Conservation (phyloP, 2,113 vertebrate species). For the Pseudonaja textilis region DNA sequence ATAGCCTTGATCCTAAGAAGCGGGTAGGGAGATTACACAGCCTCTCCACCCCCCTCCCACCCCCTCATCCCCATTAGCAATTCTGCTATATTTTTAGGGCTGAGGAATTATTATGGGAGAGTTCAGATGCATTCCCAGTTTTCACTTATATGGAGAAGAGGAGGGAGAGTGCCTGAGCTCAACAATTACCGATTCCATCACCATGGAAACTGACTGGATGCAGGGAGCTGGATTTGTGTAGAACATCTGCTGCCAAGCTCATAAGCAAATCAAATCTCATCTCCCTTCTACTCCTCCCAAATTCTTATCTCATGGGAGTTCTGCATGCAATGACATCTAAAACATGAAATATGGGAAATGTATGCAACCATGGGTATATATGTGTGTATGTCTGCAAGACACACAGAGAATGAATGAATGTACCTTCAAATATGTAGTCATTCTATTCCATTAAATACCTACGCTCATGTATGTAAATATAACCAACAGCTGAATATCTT, state of each 20-base stretch:
- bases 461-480: not conserved
- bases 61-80: not conserved
- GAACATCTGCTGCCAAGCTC: slow-evolving; percentile 86
- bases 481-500: slow-evolving; percentile 30
- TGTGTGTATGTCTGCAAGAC: not conserved
- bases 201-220: slow-evolving; percentile 97
- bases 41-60: slow-evolving; percentile 28
- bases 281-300: slow-evolving; percentile 26
- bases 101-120: slow-evolving; percentile 31
- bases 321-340: slow-evolving; percentile 10
- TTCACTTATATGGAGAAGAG: slow-evolving; percentile 75
- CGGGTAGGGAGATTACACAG: slow-evolving; percentile 13
- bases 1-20: slow-evolving; percentile 49
- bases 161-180: slow-evolving; percentile 67
- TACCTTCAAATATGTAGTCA: not conserved
- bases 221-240: slow-evolving; percentile 82
- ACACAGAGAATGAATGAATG: not conserved
- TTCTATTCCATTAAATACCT: not conserved
- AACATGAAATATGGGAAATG: not conserved
- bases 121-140: slow-evolving; percentile 64
- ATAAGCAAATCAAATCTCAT: slow-evolving; percentile 74
- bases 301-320: slow-evolving; percentile 61
- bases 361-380: not conserved
- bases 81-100: not conserved
- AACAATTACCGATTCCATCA: slow-evolving; percentile 90